Conservation (phyloP, 2,113 vertebrate genomes). For the Brachionichthys hirsutus region DNA sequence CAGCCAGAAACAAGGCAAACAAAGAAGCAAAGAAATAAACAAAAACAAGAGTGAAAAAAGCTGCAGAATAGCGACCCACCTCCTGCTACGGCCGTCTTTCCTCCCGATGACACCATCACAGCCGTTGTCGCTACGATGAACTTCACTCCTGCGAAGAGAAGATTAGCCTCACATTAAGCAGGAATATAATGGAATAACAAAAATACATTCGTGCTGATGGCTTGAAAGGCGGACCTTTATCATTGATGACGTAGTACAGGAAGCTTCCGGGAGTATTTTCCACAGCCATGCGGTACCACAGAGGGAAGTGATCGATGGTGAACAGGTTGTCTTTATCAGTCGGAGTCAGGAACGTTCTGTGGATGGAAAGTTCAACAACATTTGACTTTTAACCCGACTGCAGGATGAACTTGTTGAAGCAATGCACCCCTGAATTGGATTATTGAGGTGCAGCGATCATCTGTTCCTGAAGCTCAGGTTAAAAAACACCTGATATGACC, state of each 20-base stretch:
- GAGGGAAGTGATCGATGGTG: constrained; percentile 90
- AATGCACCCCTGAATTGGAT: too few species aligned
- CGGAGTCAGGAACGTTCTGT: constrained; percentile 85
- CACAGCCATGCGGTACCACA: constrained; percentile 92
- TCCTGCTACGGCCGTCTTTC: constrained; percentile 71
- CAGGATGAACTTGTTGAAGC: too few species aligned
- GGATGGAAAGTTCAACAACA: background rate
- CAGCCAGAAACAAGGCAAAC: background rate
- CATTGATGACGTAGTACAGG: constrained; percentile 82
- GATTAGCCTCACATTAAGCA: background rate
- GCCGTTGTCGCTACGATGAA: constrained; percentile 65
- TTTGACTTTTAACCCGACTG: too few species aligned
- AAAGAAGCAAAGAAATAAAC: background rate
- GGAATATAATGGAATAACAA: background rate
- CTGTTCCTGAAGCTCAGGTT: too few species aligned
- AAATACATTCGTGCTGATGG: accelerated
- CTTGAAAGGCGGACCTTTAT: constrained; percentile 67
- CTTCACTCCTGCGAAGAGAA: constrained; percentile 55
- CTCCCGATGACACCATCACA: constrained; percentile 65
- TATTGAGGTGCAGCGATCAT: too few species aligned
- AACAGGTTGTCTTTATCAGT: constrained; percentile 86
- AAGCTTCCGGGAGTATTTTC: constrained; percentile 87
- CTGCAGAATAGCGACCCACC: constrained; percentile 55
- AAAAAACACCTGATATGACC: too few species aligned
- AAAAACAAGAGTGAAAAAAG: background rate